phyloP scores from a whole-genome alignment of 37 sponge, comb jelly and placozoan species.

The Geodia barretti region DNA sequence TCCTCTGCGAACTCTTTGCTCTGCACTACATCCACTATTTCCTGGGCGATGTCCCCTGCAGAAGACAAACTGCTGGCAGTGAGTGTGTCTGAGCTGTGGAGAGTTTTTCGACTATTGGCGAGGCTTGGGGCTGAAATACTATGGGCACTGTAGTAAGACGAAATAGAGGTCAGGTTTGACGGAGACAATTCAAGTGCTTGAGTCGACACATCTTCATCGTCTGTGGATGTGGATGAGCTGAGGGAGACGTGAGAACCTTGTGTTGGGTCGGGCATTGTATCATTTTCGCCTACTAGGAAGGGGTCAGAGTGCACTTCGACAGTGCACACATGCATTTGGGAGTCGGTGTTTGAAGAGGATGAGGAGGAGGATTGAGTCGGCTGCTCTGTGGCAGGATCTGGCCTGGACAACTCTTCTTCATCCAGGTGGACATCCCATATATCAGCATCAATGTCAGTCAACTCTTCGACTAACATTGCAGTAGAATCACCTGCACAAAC shows the following conservation, averaged over 20 bases:
- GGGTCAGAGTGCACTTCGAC: background rate
- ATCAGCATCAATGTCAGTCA: background rate
- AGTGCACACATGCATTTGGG: background rate
- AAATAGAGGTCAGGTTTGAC: background rate
- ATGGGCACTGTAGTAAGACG: background rate
- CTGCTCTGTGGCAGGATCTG: background rate
- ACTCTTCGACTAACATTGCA: background rate
- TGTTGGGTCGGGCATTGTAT: too few species aligned
- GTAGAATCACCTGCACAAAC: background rate
- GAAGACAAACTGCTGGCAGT: background rate
- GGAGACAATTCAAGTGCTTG: background rate
- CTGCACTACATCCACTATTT: background rate
- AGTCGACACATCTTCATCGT: background rate
- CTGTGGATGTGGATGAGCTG: background rate
- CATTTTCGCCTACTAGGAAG: too few species aligned
- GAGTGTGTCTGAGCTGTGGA: background rate
- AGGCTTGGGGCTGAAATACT: background rate
- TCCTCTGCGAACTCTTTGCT: background rate
- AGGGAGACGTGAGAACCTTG: too few species aligned
- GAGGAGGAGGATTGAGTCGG: background rate
- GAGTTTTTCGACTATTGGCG: too few species aligned
- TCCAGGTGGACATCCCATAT: background rate
- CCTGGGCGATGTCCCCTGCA: background rate
- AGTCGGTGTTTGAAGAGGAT: background rate
- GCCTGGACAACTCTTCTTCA: too few species aligned